Evolutionary conservation across 2,113 vertebrate genomes (phyloP).

Genomic region (Pyxicephalus adspersus): DNA sequence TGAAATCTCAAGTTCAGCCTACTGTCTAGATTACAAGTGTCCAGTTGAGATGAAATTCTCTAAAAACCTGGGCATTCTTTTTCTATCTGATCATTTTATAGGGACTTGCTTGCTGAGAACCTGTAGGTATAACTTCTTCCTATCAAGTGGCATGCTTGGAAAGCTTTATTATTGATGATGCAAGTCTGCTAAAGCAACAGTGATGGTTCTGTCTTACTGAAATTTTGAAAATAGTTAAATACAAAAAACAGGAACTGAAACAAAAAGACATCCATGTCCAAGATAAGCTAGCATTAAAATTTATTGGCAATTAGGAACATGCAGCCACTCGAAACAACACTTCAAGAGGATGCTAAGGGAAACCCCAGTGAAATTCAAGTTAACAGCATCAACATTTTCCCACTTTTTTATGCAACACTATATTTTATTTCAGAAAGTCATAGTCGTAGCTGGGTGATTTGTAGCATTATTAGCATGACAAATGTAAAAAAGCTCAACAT

Average conservation of each 20-base stretch:
- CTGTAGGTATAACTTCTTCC: too few relatives aligned
- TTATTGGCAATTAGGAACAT: constrained; percentile 79
- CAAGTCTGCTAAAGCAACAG: neutral
- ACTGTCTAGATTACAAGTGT: too few relatives aligned
- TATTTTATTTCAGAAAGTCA: constrained; percentile 10
- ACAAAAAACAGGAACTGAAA: constrained; percentile 61
- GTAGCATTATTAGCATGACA: neutral
- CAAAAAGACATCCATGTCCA: constrained; percentile 60
- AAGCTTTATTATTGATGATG: neutral
- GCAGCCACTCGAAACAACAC: constrained; percentile 63
- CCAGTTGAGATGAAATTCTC: too few relatives aligned
- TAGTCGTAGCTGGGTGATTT: neutral
- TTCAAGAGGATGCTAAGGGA: constrained; percentile 40
- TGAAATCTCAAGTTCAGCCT: too few relatives aligned
- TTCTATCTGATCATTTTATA: too few relatives aligned
- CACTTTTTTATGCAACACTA: constrained; percentile 24
- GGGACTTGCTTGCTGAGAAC: too few relatives aligned
- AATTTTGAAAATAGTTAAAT: neutral
- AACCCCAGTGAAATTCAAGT: constrained; percentile 25
- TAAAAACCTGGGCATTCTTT: too few relatives aligned
- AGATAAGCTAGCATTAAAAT: constrained; percentile 78
- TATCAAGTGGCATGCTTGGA: too few relatives aligned
- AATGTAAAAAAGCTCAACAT: constrained; percentile 6
- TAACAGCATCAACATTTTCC: constrained; percentile 16
- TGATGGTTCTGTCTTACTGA: constrained; percentile 19